Conservation (phyloP, 2,113 vertebrate species). For the Phaetusa simplex region DNA sequence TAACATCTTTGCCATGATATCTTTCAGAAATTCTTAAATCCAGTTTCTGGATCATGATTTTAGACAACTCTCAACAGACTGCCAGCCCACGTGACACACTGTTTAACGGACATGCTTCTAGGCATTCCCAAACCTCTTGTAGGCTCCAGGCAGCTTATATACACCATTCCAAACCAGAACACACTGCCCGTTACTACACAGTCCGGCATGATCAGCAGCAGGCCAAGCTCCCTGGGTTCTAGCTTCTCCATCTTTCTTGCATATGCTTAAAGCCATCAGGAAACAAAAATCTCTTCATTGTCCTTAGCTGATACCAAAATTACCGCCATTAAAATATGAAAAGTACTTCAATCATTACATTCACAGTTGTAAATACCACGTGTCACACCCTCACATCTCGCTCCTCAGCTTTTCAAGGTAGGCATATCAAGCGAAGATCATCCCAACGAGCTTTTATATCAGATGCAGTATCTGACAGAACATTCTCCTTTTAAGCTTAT, state of each 20-base stretch:
- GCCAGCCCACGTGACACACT: not conserved
- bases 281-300: not conserved
- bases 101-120: not conserved
- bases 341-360: not conserved
- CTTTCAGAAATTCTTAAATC: not conserved
- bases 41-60: not conserved
- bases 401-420: not conserved
- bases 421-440: not conserved
- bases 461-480: not conserved
- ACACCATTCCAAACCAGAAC: not conserved
- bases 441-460: not conserved
- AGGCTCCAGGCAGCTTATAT: not conserved
- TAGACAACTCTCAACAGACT: not conserved
- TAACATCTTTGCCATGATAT: accelerated
- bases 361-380: not conserved
- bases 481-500: not conserved
- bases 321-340: not conserved
- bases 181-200: not conserved
- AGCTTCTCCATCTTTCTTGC: not conserved
- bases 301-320: not conserved
- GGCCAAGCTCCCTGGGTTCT: not conserved
- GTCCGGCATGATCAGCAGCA: not conserved
- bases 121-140: not conserved
- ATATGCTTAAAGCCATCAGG: not conserved
- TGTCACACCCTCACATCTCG: not conserved